Conservation (phyloP, 2,113 vertebrate species). For the Oreotrochilus melanogaster region DNA sequence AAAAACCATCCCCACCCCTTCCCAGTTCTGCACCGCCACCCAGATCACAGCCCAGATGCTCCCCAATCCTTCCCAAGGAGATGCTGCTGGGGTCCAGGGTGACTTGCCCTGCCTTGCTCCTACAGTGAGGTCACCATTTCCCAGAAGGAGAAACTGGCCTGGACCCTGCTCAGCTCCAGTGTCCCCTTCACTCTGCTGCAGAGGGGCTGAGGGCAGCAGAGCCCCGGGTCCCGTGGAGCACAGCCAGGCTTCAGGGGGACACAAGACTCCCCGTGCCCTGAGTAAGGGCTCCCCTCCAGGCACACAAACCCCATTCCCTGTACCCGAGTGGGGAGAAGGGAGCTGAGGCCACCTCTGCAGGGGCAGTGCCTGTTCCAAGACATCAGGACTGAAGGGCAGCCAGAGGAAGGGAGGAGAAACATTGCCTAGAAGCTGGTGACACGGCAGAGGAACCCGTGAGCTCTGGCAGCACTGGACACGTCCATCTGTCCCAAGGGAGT, state of each 20-base stretch:
- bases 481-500: accelerated
- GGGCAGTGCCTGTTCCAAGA: not conserved
- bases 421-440: not conserved
- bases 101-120: not conserved
- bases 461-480: not conserved
- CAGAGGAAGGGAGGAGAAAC: not conserved
- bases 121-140: not conserved
- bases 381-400: not conserved
- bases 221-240: not conserved
- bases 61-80: not conserved
- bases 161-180: accelerated
- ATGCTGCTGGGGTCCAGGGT: not conserved
- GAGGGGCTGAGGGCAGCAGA: not conserved
- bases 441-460: not conserved
- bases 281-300: not conserved
- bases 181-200: not conserved
- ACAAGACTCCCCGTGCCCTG: accelerated
- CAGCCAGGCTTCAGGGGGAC: not conserved
- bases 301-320: not conserved
- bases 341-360: not conserved
- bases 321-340: accelerated
- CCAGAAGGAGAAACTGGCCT: not conserved
- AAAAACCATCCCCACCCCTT: not conserved
- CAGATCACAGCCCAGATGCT: not conserved
- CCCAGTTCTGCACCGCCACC: not conserved